These are phyloP conservation scores for Poeciliopsis occidentalis DNA, from an alignment of 2,113 vertebrate genomes.

Conservation along the genomic window DNA sequence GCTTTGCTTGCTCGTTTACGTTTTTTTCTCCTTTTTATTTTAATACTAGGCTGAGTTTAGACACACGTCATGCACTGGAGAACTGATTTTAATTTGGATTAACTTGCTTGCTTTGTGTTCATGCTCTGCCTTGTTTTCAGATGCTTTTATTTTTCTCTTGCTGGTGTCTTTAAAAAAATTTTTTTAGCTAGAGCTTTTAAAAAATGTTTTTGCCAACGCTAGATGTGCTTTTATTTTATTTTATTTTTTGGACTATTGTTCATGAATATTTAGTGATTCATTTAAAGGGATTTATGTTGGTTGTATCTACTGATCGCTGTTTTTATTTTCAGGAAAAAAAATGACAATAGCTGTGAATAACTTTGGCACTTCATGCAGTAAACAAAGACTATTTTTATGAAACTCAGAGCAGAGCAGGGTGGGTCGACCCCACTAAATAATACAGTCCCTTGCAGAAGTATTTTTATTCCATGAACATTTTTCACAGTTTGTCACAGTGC, in stretches of 20 bases:
- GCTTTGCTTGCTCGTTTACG: slow-evolving; percentile 60
- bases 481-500: neutral
- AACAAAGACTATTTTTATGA: slow-evolving; percentile 35
- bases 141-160: slow-evolving; percentile 54
- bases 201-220: slow-evolving; percentile 63
- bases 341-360: slow-evolving; percentile 50
- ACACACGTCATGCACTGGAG: slow-evolving; percentile 55
- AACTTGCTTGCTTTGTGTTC: slow-evolving; percentile 64
- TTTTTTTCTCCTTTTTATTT: slow-evolving; percentile 31
- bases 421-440: slow-evolving; percentile 18
- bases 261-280: slow-evolving; percentile 37
- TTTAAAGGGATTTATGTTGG: slow-evolving; percentile 28
- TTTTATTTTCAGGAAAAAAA: slow-evolving; percentile 29
- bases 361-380: slow-evolving; percentile 60
- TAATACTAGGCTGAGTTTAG: slow-evolving; percentile 59
- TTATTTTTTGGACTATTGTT: slow-evolving; percentile 46
- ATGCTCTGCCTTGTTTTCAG: slow-evolving; percentile 61
- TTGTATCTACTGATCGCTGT: slow-evolving; percentile 35
- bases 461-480: neutral
- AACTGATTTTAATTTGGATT: slow-evolving; percentile 51
- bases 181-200: slow-evolving; percentile 55
- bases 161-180: slow-evolving; percentile 47
- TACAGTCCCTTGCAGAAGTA: neutral
- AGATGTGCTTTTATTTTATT: slow-evolving; percentile 68
- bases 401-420: slow-evolving; percentile 24